A percentile compares a stretch with the other conserved stretches of the same genome.
Conservation (phyloP, 2,797 vertebrate species). For the Buphagus erythrorhynchus region DNA sequence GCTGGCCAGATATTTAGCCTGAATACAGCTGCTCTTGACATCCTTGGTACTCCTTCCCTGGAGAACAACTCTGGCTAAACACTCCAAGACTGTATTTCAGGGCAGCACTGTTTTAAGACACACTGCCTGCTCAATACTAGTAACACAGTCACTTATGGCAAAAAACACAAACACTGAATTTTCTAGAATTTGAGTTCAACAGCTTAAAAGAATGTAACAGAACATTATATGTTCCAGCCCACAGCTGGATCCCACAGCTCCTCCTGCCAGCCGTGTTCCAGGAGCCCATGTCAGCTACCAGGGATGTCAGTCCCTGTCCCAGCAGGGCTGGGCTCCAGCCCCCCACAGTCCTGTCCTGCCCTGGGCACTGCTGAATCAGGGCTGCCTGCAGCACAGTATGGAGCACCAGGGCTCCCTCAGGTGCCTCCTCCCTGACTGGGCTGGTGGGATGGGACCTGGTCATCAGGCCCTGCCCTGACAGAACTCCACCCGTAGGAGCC, state of each 20-base stretch:
- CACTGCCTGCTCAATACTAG: neutral
- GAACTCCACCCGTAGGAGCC: neutral
- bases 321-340: neutral
- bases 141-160: neutral
- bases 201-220: neutral
- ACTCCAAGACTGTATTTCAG: neutral
- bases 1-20: neutral
- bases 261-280: rapidly evolving
- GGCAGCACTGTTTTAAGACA: neutral
- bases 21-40: neutral
- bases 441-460: rapidly evolving
- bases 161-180: neutral
- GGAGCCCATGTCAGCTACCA: neutral
- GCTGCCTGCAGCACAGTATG: rapidly evolving
- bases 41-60: neutral
- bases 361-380: neutral
- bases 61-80: neutral
- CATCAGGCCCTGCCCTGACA: neutral
- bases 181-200: neutral
- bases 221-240: no score
- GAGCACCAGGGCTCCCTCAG: neutral
- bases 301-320: no score
- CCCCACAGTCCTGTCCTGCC: neutral
- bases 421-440: neutral
- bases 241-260: rapidly evolving